Conservation (phyloP, 2,113 vertebrate genomes). For the Loxodonta africana region DNA sequence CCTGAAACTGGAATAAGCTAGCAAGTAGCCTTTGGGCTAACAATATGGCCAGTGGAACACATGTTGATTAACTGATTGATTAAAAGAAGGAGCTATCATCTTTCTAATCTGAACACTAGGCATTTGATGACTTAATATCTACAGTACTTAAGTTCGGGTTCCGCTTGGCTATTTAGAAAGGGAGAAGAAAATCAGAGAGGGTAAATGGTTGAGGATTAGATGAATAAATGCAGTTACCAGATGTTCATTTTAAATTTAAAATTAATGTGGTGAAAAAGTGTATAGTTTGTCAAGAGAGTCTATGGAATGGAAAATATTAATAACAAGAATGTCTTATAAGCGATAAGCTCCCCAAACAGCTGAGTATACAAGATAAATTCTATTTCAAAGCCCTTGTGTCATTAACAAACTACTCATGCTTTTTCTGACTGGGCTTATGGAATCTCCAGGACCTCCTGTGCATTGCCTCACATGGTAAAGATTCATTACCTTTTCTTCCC, state of each 20-base stretch:
- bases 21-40: not conserved
- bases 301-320: slow-evolving; percentile 86
- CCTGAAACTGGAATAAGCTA: not conserved
- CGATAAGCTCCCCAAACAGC: slow-evolving; percentile 85
- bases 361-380: slow-evolving; percentile 87
- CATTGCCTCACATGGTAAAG: slow-evolving; percentile 83
- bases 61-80: not conserved
- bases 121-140: not conserved
- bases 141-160: not conserved
- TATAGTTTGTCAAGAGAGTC: slow-evolving; percentile 81
- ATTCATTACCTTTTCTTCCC: slow-evolving; percentile 87
- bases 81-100: slow-evolving; percentile 15
- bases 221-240: slow-evolving; percentile 73
- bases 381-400: slow-evolving; percentile 84
- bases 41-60: not conserved
- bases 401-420: slow-evolving; percentile 86
- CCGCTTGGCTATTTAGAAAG: slow-evolving; percentile 23
- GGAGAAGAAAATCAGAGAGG: slow-evolving; percentile 44
- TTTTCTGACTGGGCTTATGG: slow-evolving; percentile 85
- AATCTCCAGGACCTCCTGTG: slow-evolving; percentile 82
- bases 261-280: slow-evolving; percentile 84
- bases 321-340: slow-evolving; percentile 86
- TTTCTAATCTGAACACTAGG: slow-evolving; percentile 12
- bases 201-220: slow-evolving; percentile 40
- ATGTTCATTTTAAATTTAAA: slow-evolving; percentile 81